Evolutionary conservation across 2,113 vertebrate species (phyloP), one percentile per base, ranked within the genome.

Genomic region (Percina caprodes): DNA sequence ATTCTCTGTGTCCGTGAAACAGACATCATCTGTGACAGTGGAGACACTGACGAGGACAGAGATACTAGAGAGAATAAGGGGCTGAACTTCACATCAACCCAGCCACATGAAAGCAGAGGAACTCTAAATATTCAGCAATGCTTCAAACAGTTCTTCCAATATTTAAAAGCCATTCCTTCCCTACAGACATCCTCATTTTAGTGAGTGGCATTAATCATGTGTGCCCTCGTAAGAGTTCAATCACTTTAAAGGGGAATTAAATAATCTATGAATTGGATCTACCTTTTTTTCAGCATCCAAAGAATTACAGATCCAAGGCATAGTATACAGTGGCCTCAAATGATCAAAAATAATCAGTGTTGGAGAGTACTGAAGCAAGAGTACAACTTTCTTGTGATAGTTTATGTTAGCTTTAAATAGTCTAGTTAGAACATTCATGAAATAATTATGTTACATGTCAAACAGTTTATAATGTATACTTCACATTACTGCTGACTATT

Each of bases 1-100:
- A 86, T 88, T 82, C 81, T 65, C 62, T 18, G 69, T 72, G 79
- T 87, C 80, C 42, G 35, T 79, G 65, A 92, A 90, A 86, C 65
- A 88, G 90, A 91, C 88, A 87, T 89, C 82, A 85, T 87, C 80
- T 69, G 66, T 72, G 84, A 89, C 90, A 88, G 76, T 68, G 77
- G 79, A 87, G 77, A 77, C 67, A 35, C 68, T 88, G 92, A 91
- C 88, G 76, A 84, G 89, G 65, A 86, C 76, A 26, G 68, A 72
- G 83, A 71, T 82, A 86, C 75, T 48, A 21, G 69, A 65, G 59
- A 88, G 78, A 82, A 74, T 5, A 68, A 55, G 18, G 51, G 56
- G 45, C 77, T 83, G 79, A 88, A 89, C 83, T 84, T 70, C 71
- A 56, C 75, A 26, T 88, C 87, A 90, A 79, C 80, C 55, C 72